Evolutionary conservation across 1,140 invertebrate genomes (phyloP), one percentile per base, ranked within the genome.

Genomic region (Notospermus geniculatus): DNA sequence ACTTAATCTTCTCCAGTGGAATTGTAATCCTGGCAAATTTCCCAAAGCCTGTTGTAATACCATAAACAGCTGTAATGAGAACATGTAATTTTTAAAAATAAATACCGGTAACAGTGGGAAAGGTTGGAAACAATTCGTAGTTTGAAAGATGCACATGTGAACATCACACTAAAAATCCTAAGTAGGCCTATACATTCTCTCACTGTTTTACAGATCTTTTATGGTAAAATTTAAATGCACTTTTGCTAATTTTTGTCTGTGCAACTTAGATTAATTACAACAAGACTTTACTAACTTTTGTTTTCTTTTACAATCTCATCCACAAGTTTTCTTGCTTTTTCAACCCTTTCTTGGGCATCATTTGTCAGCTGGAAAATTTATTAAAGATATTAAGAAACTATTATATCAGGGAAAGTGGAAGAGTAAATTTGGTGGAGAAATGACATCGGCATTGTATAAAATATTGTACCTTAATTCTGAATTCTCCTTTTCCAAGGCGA

Each of bases 11-110:
- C 15, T 15, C 32, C 15, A 15, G 32, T 22, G 76, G 71, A 56
- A 90, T 88, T 7, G 83, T 78, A 1, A 84, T 86, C 4, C 82
- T 81, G 0, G 89, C 86, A 82, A 90, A 90, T 64, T 88, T 89
- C 57, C 89, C 89, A 75, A 90, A 89, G 32, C 89, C 89, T 19
- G 89, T 90, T 4, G 88, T 90, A 30, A 90, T 86, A 22, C 88
- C 89, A 76, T 90, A 90, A 5, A 88, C 88, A 61, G 87, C 86
- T 86, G 60, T 71, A 71, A 80, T 71, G 63, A n/a, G n/a, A n/a
- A n/a, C n/a, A n/a, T n/a, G n/a, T n/a, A n/a, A n/a, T n/a, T n/a
- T n/a, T n/a, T n/a, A n/a, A n/a, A n/a, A n/a, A n/a, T n/a, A n/a
- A n/a, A n/a, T n/a, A n/a, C n/a, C n/a, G n/a, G n/a, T n/a, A n/a